A percentile compares a stretch with the other conserved stretches of the same genome.
Evolutionary conservation across 30 jellyfish, hydroid and myxozoan species (phyloP).

Genomic region (Nemopilema nomurai): DNA sequence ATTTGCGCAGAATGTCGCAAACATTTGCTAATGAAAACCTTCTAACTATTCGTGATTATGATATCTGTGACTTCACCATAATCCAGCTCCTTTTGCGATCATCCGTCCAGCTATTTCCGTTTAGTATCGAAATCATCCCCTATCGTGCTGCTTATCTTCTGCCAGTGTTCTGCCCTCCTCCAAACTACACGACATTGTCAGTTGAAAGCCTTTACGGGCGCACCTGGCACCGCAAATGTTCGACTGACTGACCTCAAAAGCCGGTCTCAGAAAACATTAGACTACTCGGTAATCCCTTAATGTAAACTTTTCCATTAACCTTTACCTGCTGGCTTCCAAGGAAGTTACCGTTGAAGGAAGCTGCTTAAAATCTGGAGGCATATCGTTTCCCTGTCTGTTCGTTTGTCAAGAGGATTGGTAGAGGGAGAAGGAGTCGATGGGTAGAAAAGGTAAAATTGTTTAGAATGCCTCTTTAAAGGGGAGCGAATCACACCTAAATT

Average conservation of each 20-base stretch:
- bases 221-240: not conserved
- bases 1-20: not conserved
- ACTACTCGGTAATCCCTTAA: not conserved
- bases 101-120: not conserved
- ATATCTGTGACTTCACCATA: not conserved
- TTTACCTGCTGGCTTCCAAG: not conserved
- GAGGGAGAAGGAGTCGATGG: no score
- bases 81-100: not conserved
- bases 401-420: not conserved
- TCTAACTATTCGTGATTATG: not conserved
- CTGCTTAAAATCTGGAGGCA: not conserved
- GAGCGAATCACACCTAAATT: no score
- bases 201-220: not conserved
- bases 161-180: not conserved
- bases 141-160: not conserved
- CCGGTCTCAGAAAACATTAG: not conserved
- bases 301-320: not conserved
- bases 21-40: not conserved
- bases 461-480: not conserved
- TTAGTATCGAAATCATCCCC: not conserved
- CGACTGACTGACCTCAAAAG: not conserved
- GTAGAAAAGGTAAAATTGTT: not conserved
- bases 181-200: not conserved
- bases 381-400: not conserved
- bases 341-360: not conserved